Base-by-base conservation (phyloP, 2,888 invertebrate species). In the Emmelina monodactyla region DNA sequence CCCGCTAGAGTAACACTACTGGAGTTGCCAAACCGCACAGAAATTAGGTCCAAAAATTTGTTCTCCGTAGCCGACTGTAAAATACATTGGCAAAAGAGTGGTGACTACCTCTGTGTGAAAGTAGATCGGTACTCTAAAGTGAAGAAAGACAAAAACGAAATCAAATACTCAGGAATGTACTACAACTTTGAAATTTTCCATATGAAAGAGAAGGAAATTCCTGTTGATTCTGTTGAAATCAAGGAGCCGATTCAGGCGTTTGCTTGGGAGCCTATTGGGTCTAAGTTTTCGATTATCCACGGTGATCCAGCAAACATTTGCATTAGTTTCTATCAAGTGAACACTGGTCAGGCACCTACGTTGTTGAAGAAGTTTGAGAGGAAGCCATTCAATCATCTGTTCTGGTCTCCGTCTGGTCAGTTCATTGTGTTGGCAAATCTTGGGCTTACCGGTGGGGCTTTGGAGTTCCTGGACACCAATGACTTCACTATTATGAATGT, bases 131-230 rank as follows among this genome's bases (percentile, higher is more conserved):
- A 85, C 67, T 88, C 91, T 2, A 97, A 96, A 79, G 86, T 89
- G n/a, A 92, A 93, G 54, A 95, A 95, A 58, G 97, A 97, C 59
- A 94, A 97, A 55, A 85, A 88, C 35, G 96, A 96, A 51, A 87
- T 89, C 19, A 97, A 97, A 68, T 98, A 97, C 70, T 89, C 93
- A 31, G 97, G 97, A 46, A 92, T 97, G 88, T 96, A 95, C 53
- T 97, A 94, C 72, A 98, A 97, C 67, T 96, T 99, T 73, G 99
- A 99, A 80, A 92, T 99, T 49, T 99, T 99, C 83, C 96, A 98
- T 59, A 95, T 99, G 90, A 84, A 95, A 35, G 97, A 98, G 59
- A 97, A 97, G 57, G 91, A 95, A 64, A 93, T 98, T 49, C 98
- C 99, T 0, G 97, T 99, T 0, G 98, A 99, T 64, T 95, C 94